Conservation (phyloP, 2,888 invertebrate genomes). For the Phragmatobia fuliginosa region DNA sequence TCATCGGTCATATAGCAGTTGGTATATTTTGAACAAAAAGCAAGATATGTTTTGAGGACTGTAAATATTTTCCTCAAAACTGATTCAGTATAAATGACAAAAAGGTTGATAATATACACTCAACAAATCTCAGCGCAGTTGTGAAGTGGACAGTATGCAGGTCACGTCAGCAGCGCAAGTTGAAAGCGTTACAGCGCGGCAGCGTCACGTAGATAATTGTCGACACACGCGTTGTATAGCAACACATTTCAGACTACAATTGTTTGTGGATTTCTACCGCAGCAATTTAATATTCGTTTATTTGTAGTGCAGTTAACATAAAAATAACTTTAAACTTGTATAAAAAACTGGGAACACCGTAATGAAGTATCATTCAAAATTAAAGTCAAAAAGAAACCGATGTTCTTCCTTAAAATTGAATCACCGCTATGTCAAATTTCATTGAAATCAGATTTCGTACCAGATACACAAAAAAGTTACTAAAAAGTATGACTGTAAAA, state of each 20-base stretch:
- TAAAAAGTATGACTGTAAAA: too few species aligned
- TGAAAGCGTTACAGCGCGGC: slow-evolving; percentile 30
- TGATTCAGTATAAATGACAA: not conserved
- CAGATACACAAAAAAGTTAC: too few species aligned
- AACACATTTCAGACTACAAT: slow-evolving; percentile 20
- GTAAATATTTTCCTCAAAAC: not conserved
- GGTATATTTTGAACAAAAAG: too few species aligned
- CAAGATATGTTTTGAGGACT: too few species aligned
- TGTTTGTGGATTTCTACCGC: slow-evolving; percentile 16
- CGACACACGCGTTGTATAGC: slow-evolving; percentile 23
- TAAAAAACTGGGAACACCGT: not conserved
- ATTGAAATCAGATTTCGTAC: too few species aligned
- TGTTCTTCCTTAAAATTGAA: too few species aligned
- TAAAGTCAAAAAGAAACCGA: too few species aligned
- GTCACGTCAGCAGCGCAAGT: slow-evolving; percentile 36
- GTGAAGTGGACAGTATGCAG: slow-evolving; percentile 24
- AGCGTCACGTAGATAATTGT: slow-evolving; percentile 45
- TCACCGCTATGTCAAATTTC: too few species aligned
- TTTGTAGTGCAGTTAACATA: not conserved
- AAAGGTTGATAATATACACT: slow-evolving; percentile 11
- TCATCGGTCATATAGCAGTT: too few species aligned
- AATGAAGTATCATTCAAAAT: not conserved
- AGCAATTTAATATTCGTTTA: slow-evolving; percentile 15
- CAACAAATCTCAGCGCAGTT: slow-evolving; percentile 19
- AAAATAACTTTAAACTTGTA: not conserved